A percentile compares a stretch with the other conserved stretches of the same genome.
Conservation (phyloP, 1,140 invertebrate species). For the Drosophila parabipectinata region DNA sequence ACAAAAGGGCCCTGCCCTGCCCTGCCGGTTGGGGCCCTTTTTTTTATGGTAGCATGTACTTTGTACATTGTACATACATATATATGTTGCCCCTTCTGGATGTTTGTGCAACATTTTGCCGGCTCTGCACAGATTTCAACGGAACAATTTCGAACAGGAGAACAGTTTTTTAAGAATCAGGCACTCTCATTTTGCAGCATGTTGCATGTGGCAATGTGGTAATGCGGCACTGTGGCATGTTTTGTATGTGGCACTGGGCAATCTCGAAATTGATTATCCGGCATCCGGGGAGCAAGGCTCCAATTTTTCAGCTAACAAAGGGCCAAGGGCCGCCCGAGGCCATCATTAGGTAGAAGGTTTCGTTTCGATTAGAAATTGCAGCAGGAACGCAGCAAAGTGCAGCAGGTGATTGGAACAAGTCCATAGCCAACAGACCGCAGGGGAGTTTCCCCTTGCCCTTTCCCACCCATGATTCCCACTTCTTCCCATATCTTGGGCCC, state of each 20-base stretch:
- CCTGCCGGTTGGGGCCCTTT: slow-evolving; percentile 1
- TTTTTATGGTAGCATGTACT: slow-evolving; percentile 4
- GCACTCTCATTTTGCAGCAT: slow-evolving; percentile 40
- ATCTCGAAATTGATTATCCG: slow-evolving; percentile 40
- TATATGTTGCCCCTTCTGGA: slow-evolving; percentile 59
- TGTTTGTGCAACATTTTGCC: slow-evolving; percentile 76
- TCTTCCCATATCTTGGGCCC: slow-evolving; percentile 7
- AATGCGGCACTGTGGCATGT: slow-evolving; percentile 2
- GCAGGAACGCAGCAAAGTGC: slow-evolving; percentile 74
- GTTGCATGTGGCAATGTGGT: slow-evolving; percentile 53
- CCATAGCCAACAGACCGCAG: neutral
- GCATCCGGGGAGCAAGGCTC: slow-evolving; percentile 11
- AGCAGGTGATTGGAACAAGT: slow-evolving; percentile 47
- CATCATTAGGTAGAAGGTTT: slow-evolving; percentile 82
- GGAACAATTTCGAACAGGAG: slow-evolving; percentile 70
- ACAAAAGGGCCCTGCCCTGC: slow-evolving; percentile 8
- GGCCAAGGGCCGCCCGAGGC: slow-evolving; percentile 54
- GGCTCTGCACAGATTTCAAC: slow-evolving; percentile 76
- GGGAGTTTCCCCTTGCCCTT: slow-evolving; percentile 10
- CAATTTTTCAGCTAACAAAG: slow-evolving; percentile 81
- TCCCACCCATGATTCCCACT: slow-evolving; percentile 3
- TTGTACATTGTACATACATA: neutral
- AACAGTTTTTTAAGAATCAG: slow-evolving; percentile 29
- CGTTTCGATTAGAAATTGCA: slow-evolving; percentile 83
- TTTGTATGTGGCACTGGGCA: slow-evolving; percentile 5